These are phyloP conservation scores for Sarcophaga bullata DNA, from an alignment of 1,140 invertebrate genomes.

Conservation along the genomic window DNA sequence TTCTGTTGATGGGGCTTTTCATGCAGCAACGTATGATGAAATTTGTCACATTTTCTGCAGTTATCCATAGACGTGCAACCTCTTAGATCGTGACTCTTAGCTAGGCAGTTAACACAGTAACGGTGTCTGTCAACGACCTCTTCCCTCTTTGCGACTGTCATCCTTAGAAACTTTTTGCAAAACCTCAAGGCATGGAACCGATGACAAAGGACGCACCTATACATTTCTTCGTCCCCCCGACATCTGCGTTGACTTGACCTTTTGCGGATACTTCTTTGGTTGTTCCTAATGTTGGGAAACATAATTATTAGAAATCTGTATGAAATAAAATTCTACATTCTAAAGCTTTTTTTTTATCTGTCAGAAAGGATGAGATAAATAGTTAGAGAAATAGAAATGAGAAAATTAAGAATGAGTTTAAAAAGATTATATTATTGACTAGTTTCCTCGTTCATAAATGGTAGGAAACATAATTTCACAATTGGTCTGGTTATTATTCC, in stretches of 20 bases:
- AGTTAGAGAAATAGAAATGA: background rate
- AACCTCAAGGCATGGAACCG: background rate
- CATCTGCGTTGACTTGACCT: background rate
- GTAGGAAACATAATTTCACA: conserved; percentile 1
- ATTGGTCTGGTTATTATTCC: conserved; percentile 24
- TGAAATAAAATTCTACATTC: background rate
- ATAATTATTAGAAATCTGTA: background rate
- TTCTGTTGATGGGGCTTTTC: too few relatives aligned
- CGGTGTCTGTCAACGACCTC: background rate
- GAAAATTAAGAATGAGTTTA: background rate
- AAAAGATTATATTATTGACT: background rate
- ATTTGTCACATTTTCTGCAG: background rate
- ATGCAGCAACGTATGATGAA: background rate
- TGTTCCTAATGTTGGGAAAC: background rate
- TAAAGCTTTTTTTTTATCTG: background rate
- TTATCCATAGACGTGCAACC: background rate
- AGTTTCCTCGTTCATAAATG: background rate
- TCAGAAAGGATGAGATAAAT: background rate
- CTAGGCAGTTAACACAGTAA: background rate
- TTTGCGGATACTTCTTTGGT: background rate
- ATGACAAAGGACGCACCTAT: background rate
- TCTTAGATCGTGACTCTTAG: background rate
- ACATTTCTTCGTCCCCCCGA: background rate
- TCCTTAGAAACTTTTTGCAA: too few relatives aligned
- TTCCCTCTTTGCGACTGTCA: background rate